These are phyloP conservation scores for Mesoligia furuncula DNA, from an alignment of 2,888 invertebrate genomes.

Conservation along the genomic window DNA sequence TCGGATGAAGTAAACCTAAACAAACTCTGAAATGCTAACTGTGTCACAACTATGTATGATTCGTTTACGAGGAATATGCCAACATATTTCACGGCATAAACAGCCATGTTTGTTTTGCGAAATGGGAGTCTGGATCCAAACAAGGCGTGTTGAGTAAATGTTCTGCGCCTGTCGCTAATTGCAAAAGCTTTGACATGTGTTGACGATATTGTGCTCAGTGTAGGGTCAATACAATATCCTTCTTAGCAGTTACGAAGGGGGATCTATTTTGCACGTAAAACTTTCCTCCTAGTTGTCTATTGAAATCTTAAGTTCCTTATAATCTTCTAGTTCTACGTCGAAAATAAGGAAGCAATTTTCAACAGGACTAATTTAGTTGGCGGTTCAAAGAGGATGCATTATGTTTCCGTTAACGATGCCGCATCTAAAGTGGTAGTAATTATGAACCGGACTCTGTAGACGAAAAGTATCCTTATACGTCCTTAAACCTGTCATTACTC, in stretches of 20 bases:
- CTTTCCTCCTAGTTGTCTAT: constrained; percentile 6
- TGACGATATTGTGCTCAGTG: constrained; percentile 2
- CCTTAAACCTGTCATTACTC: constrained; percentile 26
- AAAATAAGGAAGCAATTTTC: constrained; percentile 79
- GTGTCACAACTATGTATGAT: constrained; percentile 69
- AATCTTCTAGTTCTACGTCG: constrained; percentile 43
- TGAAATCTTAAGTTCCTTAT: constrained; percentile 53
- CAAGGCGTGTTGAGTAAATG: constrained; percentile 42
- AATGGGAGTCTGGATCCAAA: constrained; percentile 61
- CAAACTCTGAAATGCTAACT: constrained; percentile 66
- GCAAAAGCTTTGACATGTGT: constrained; percentile 44
- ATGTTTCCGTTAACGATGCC: constrained; percentile 78
- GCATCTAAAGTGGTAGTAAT: constrained; percentile 72
- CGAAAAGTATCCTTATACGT: constrained; percentile 49
- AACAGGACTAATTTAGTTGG: constrained; percentile 80
- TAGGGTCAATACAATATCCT: constrained; percentile 26
- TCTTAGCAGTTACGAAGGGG: constrained; percentile 3
- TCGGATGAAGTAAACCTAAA: constrained; percentile 71
- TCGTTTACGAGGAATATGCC: constrained; percentile 64
- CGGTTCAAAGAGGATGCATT: constrained; percentile 78
- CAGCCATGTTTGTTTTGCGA: constrained; percentile 69
- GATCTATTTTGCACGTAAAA: constrained; percentile 11
- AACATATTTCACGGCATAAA: constrained; percentile 68
- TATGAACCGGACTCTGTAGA: constrained; percentile 61
- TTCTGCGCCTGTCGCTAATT: constrained; percentile 25